Evolutionary conservation across 1,140 invertebrate species (phyloP), one percentile per base, ranked within the genome.

Genomic region (Andrena cerasifolii): DNA sequence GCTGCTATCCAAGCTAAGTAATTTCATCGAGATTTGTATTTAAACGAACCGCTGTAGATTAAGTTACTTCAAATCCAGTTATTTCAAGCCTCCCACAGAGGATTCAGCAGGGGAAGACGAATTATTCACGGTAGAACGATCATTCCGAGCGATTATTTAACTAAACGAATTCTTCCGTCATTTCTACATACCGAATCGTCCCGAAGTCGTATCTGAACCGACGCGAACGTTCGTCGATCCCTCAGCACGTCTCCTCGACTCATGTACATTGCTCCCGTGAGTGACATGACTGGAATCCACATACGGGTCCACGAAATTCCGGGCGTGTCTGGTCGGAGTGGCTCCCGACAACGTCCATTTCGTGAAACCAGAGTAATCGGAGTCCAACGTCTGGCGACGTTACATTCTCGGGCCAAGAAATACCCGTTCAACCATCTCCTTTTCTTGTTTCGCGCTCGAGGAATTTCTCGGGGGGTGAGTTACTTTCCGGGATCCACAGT

Each of bases 221-320:
- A 45, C 59, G 12, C 51, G 18, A 43, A 14, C 49, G 31, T 31
- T 51, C 47, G 36, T 49, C 63, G 47, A 72, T 65, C 14, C 36
- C 58, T 61, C 12, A 33, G 28, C 63, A 49, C 61, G 40, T 74
- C 70, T 63, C 51, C 40, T 47, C 33, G 33, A 80, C 70, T 84
- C 73, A 36, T 67, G 67, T 18, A 68, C 82, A 85, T 85, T 80
- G 78, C 63, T 80, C 56, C 54, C 78, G 21, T 59, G 83, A 77
- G 67, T 59, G 78, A 84, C 83, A 51, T 65, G 72, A 49, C 72
- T 63, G 70, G 83, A 67, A 71, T 53, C 51, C 59, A 47, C 72
- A 53, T 66, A 85, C 74, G 78, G 51, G 63, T 78, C 63, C 31
- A 62, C 73, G 72, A 84, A 78, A 85, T 85, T 85, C 83, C 82